Evolutionary conservation across 35 echinoderm and acorn worm genomes (phyloP), one percentile per base, ranked within the genome.

Genomic region (Holothuria glaberrima): DNA sequence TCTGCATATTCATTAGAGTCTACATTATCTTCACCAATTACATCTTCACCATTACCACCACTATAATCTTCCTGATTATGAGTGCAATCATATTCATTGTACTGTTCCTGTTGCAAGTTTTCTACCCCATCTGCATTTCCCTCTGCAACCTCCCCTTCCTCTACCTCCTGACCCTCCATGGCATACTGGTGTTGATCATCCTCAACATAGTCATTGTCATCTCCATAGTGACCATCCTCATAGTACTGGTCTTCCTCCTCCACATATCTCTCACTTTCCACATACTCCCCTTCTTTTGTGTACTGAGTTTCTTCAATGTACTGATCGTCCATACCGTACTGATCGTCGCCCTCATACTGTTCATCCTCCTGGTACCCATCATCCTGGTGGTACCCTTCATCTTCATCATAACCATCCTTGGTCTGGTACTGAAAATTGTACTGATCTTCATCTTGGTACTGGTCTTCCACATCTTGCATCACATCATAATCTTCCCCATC

Each of bases 321-420:
- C 83, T 86, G 83, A 64, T 86, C 21, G 9, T 67, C 83, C 62
- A 30, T 59, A 63, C 26, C 57, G 32, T 63, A 86, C 26, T 86
- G 57, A 20, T 30, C 61, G 26, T 71, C 61, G 6, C 25, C 41
- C 12, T 34, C 85, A 26, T 87, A 87, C 21, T 87, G 62, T 10
- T 87, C 61, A 29, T 70, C 61, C 21, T 94, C 92, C 6, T 84
- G 89, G 50, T 91, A 84, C 6, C 88, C 89, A 61, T 54, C 54
- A 0, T 78, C 77, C 7, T 68, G 73, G 32, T 85, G 56, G 44
- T 62, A 70, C 54, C 76, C 72, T 35, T 94, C 92, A 33, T 90
- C 92, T 36, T 91, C 89, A 36, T 94, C 88, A 30, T 89, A 93
- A 29, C 72, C 77, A 64, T 93, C 92, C 57, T 90, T 88, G 12